Evolutionary conservation across 2,113 vertebrate species (phyloP).

Genomic region (Pterocles burchelli): DNA sequence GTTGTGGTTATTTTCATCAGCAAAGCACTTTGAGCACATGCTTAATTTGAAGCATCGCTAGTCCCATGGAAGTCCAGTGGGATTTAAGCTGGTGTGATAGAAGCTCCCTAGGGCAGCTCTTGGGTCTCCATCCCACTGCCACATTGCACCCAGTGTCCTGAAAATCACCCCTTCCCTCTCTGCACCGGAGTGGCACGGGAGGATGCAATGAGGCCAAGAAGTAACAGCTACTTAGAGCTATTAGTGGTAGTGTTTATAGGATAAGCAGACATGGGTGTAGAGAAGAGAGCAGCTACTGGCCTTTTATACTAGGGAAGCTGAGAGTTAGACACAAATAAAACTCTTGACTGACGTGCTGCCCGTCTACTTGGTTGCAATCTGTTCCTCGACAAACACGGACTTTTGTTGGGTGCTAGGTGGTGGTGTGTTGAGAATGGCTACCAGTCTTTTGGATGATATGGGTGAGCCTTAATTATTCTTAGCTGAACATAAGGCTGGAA

Average conservation of each 20-base stretch:
- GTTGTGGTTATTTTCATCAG: neutral
- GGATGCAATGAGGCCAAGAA: neutral
- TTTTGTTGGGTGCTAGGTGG: neutral
- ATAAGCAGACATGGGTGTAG: neutral
- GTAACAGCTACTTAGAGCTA: neutral
- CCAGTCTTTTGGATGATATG: neutral
- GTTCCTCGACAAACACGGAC: neutral
- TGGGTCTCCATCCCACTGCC: neutral
- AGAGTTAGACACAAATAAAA: neutral
- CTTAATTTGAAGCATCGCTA: neutral
- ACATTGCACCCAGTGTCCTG: rapidly evolving
- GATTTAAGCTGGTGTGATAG: neutral
- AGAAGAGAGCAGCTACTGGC: neutral
- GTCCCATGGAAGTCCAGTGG: neutral
- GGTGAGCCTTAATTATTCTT: neutral
- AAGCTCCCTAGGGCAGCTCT: neutral
- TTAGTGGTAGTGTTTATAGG: neutral
- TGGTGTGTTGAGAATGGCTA: neutral
- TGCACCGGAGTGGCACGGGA: rapidly evolving
- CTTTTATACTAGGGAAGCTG: neutral
- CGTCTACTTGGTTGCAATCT: neutral
- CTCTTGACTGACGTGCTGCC: neutral
- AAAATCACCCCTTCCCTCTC: neutral
- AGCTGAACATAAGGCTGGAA: slow-evolving; percentile 51
- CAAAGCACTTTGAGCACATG: neutral